Conservation (phyloP, 2,113 vertebrate species). For the Hepsetus odoe region DNA sequence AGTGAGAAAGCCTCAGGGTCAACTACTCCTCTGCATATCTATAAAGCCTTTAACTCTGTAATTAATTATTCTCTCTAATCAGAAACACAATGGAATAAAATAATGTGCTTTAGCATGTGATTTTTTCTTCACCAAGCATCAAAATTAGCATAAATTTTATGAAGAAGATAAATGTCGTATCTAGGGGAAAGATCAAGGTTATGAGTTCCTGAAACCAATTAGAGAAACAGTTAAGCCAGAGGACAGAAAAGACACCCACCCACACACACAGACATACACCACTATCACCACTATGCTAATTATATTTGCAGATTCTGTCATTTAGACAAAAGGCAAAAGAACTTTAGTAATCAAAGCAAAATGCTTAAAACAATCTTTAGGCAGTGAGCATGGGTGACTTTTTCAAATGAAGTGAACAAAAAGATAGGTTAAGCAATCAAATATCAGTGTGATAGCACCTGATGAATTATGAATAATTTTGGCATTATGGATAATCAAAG, state of each 20-base stretch:
- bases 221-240: conserved; percentile 78
- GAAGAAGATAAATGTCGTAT: conserved; percentile 66
- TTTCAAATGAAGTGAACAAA: conserved; percentile 54
- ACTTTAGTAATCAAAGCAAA: conserved; percentile 67
- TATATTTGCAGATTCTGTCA: conserved; percentile 78
- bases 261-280: conserved; percentile 47
- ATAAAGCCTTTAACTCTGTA: conserved; percentile 67
- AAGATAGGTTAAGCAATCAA: conserved; percentile 50
- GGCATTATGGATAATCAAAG: conserved; percentile 33
- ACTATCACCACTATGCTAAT: conserved; percentile 65
- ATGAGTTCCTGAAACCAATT: conserved; percentile 79
- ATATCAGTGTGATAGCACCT: conserved; percentile 49
- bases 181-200: conserved; percentile 78
- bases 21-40: conserved; percentile 70
- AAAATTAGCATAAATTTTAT: conserved; percentile 74
- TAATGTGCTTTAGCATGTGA: conserved; percentile 74
- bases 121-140: conserved; percentile 51
- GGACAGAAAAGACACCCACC: conserved; percentile 69
- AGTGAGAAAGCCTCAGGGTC: conserved; percentile 65
- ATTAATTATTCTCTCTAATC: conserved; percentile 78
- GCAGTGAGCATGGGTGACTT: conserved; percentile 52
- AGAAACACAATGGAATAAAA: conserved; percentile 77
- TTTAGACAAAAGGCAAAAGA: conserved; percentile 68
- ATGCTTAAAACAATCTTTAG: conserved; percentile 55
- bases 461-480: conserved; percentile 53